Percentiles rank a stretch among this genome's conserved stretches.
Evolutionary conservation across 2,113 vertebrate genomes (phyloP).

Genomic region (Cinclus cinclus): DNA sequence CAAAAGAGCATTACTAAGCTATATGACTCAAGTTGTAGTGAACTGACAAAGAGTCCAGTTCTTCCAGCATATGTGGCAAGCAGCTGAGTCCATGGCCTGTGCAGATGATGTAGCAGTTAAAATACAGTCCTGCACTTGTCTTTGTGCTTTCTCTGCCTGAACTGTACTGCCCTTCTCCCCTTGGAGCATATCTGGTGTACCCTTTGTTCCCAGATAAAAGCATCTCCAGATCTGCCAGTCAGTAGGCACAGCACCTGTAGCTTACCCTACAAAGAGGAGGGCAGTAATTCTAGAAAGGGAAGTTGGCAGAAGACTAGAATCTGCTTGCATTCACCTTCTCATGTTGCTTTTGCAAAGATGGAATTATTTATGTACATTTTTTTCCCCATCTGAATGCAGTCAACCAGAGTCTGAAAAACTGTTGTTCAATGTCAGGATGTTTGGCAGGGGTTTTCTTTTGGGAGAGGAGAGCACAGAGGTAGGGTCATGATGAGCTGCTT

Average conservation of each 20-base stretch:
- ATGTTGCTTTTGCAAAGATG: not conserved
- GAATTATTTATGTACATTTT: not conserved
- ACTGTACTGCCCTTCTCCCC: not conserved
- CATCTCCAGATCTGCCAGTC: not conserved
- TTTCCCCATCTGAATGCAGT: not conserved
- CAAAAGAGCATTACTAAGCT: not conserved
- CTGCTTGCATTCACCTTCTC: not conserved
- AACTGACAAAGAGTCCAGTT: not conserved
- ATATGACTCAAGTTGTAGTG: not conserved
- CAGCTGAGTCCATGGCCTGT: not conserved
- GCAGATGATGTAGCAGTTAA: not conserved
- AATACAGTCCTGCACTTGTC: not conserved
- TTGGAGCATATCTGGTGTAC: not conserved
- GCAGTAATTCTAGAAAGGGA: not conserved
- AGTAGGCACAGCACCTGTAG: not conserved
- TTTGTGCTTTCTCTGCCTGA: not conserved
- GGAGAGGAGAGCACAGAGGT: not conserved
- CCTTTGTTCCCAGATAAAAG: slow-evolving; percentile 4
- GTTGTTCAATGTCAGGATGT: not conserved
- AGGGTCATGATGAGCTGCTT: not conserved
- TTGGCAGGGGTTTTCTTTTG: not conserved
- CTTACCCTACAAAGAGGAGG: not conserved
- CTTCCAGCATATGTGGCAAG: not conserved
- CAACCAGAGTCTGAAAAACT: not conserved
- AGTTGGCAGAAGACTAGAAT: not conserved